phyloP scores from a whole-genome alignment of 1,140 invertebrate genomes.

The Nasonia giraulti region DNA sequence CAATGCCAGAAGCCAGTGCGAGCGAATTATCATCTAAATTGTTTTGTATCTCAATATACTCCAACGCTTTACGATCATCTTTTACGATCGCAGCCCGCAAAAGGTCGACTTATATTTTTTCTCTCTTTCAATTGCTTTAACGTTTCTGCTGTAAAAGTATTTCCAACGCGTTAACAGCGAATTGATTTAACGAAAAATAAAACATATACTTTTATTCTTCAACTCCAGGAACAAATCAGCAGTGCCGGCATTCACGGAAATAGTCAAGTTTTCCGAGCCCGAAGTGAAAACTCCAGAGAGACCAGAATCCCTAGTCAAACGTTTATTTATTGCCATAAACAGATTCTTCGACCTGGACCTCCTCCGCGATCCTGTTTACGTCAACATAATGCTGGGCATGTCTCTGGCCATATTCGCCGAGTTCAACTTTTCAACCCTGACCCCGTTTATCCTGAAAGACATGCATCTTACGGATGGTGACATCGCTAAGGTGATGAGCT shows the following conservation, averaged over 20 bases:
- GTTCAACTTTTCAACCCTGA: conserved; percentile 80
- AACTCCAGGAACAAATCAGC: no score
- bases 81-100: not conserved
- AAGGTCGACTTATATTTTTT: not conserved
- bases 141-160: no score
- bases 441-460: conserved; percentile 80
- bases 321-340: not conserved
- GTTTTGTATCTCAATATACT: not conserved
- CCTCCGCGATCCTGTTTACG: conserved; percentile 76
- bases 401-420: conserved; percentile 81
- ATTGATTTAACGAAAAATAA: no score
- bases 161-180: no score
- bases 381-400: conserved; percentile 81
- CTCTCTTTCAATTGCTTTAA: not conserved
- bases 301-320: not conserved
- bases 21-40: conserved; percentile 5
- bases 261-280: not conserved
- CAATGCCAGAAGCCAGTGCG: not conserved
- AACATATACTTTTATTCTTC: no score
- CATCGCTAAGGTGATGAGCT: conserved; percentile 78
- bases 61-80: not conserved
- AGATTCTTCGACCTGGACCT: conserved; percentile 75
- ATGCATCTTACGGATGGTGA: conserved; percentile 74
- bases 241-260: not conserved
- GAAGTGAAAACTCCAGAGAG: not conserved